These are phyloP conservation scores for Manis javanica DNA, from an alignment of 2,797 vertebrate genomes.

Conservation along the genomic window DNA sequence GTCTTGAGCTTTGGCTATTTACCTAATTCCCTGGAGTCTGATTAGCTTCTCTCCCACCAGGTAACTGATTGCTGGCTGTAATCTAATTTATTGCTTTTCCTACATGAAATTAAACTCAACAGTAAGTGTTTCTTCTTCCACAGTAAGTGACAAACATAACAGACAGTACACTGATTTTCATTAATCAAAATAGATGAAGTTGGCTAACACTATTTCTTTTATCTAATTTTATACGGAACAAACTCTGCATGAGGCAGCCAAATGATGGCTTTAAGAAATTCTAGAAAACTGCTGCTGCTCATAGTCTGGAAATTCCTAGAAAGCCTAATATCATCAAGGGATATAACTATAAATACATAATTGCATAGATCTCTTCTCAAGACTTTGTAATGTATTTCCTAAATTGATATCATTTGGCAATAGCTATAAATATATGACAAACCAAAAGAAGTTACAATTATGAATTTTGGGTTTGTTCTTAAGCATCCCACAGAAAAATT, in stretches of 20 bases:
- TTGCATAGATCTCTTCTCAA: constrained; percentile 28
- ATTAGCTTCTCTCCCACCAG: neutral
- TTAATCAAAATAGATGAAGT: neutral
- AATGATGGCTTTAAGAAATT: constrained; percentile 54
- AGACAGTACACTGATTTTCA: neutral
- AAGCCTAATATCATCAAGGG: constrained; percentile 6
- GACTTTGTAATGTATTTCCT: constrained; percentile 65
- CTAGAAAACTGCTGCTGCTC: constrained; percentile 2
- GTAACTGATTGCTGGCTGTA: neutral
- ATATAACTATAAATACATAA: constrained; percentile 64
- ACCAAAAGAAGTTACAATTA: constrained; percentile 33
- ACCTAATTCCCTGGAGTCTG: neutral
- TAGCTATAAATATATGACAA: constrained; percentile 46
- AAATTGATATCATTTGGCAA: constrained; percentile 73
- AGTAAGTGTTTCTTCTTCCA: neutral
- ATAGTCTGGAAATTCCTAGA: constrained; percentile 71
- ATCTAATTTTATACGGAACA: constrained; percentile 38
- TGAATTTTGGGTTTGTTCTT: constrained; percentile 56
- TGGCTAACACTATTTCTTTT: neutral
- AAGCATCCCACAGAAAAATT: constrained; percentile 59
- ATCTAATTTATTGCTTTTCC: neutral
- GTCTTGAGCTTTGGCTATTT: neutral
- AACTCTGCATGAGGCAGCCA: neutral
- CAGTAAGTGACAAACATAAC: neutral
- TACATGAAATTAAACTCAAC: neutral